Base-by-base conservation (phyloP, 1,140 invertebrate species). In the Drosophila nigrodunni region DNA sequence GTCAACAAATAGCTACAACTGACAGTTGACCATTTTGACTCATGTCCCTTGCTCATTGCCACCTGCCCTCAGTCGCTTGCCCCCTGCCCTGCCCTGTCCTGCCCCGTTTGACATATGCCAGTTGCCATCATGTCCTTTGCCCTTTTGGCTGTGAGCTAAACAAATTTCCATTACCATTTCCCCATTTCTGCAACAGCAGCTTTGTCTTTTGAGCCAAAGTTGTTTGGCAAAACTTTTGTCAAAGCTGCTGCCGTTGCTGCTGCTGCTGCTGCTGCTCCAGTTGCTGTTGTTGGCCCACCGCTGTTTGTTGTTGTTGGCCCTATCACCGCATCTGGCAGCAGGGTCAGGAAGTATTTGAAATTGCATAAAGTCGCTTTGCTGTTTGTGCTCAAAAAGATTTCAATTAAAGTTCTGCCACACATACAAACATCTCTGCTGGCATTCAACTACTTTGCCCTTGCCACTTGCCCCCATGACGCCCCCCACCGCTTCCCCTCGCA, bases 201-300 rank as follows among this genome's bases (percentile, higher is more conserved):
- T 85, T 83, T 85, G 81, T 85, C 78, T 86, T 30, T 86, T 87
- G 64, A 82, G 78, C 50, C 78, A 78, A 87, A 81, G 82, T 86
- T 86, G 75, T 82, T 86, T 73, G 82, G 66, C 62, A 50, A 59
- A 11, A 43, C 49, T 52, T 52, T 52, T 52, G 49, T 30, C 49
- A n/a, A 35, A 8, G 3, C 9, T 7, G n/a, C n/a, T n/a, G n/a
- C n/a, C n/a, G n/a, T n/a, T n/a, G n/a, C n/a, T n/a, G 50, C 46
- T 60, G 57, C 64, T 3, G 25, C 65, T 55, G 37, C 41, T 46
- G 50, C 47, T 60, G 71, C 71, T 78, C 41, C 41, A 41, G 35
- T 41, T 41, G 43, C 46, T 30, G n/a, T 21, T 49, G 18, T 41
- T 7, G 10, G 49, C n/a, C 3, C 35, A 43, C n/a, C 41, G n/a